phyloP scores from a whole-genome alignment of 37 sponge, comb jelly and placozoan species.

The Chondrilla cf. caribensis region DNA sequence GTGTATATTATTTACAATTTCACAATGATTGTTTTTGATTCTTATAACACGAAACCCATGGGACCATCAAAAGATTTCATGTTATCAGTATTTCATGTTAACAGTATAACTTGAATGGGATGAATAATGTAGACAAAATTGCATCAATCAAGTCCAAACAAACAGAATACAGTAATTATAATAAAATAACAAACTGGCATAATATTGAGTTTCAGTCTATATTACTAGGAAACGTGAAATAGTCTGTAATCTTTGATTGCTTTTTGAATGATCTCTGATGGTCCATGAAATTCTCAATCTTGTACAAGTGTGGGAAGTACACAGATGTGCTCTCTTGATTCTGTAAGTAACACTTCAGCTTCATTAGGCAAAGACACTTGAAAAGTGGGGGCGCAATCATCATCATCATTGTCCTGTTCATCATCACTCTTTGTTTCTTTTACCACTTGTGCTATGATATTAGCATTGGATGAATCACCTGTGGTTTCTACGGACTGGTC shows the following conservation, averaged over 20 bases:
- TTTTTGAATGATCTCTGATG: not conserved
- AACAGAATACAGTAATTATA: no score
- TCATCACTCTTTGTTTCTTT: not conserved
- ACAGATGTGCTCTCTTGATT: not conserved
- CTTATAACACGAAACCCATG: no score
- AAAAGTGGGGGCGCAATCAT: not conserved
- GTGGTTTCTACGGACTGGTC: not conserved
- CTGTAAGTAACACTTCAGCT: not conserved
- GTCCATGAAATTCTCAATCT: conserved; percentile 10
- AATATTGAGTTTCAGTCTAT: no score
- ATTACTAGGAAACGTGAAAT: no score
- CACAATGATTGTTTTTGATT: no score
- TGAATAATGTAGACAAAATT: no score
- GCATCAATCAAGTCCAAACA: no score
- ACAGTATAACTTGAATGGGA: no score
- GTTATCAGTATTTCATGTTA: no score
- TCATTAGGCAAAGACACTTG: not conserved
- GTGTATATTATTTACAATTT: no score
- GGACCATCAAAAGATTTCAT: no score
- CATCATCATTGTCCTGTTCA: not conserved
- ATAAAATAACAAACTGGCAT: no score
- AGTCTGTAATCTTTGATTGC: conserved; percentile 12
- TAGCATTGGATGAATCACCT: not conserved
- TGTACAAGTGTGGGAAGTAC: not conserved
- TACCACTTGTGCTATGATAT: not conserved